Base-by-base conservation (phyloP, 1,140 invertebrate genomes). In the Dysdera silvatica region DNA sequence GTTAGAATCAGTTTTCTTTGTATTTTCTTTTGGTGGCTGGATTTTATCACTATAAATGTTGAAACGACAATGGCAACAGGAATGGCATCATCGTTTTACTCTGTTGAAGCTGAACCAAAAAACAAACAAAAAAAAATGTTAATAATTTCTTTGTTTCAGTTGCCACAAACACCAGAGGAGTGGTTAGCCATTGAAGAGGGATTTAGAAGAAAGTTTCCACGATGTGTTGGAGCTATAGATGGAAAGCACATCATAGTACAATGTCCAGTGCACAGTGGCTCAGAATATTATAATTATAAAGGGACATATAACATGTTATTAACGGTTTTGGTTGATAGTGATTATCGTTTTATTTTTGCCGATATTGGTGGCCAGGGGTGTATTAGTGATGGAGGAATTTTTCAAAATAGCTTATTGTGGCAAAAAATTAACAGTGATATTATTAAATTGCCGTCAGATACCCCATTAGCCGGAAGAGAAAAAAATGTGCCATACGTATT, bases 191-290 rank as follows among this genome's bases (percentile, higher is more conserved):
- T 47, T 23, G 43, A 47, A 47, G 23, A 47, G 8, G 43, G 43
- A 47, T 47, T 47, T 47, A 14, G 18, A n/a, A 18, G 69, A 67
- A 68, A 67, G 60, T 69, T 74, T 62, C 71, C 74, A 26, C 71
- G 76, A 70, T 73, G 73, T 62, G 62, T 75, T 32, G 74, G 74
- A 32, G 71, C 75, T 20, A 70, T 80, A 20, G 77, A 80, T 72
- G 76, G 78, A 1, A 77, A 75, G 64, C 74, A 77, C 61, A 43
- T 76, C 26, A 26, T 51, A 31, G 65, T 74, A 18, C 18, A 69
- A 49, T 40, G 56, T 45, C 70, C 68, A 6, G 47, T 45, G 32
- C 51, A 65, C 24, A 51, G 51, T 32, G 69, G 72, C 20, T 70
- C 67, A 7, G 29, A 53, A 4, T 75, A 71, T 69, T 75, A 58